Evolutionary conservation across 2,113 vertebrate species (phyloP).

Genomic region (Tricholaema leucomelas): DNA sequence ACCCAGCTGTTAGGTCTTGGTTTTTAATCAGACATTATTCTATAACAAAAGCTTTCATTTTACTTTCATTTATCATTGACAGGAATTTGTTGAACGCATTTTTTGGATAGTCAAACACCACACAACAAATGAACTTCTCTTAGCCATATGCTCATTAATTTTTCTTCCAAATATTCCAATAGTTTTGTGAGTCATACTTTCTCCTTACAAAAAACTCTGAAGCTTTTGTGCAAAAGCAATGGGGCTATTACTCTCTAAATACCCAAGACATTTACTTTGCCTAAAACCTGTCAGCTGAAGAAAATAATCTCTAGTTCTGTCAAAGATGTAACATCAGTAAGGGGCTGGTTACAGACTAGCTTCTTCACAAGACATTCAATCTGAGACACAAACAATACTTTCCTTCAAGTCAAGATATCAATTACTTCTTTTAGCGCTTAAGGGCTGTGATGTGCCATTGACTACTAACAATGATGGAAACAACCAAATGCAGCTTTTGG

Average conservation of each 20-base stretch:
- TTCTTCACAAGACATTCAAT: neutral
- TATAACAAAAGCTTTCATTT: neutral
- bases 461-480: neutral
- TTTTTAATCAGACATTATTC: neutral
- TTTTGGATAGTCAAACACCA: neutral
- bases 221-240: neutral
- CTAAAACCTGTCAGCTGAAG: neutral
- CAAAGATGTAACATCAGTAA: neutral
- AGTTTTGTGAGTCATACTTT: neutral
- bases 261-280: neutral
- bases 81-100: neutral
- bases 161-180: neutral
- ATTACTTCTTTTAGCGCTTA: neutral
- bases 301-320: neutral
- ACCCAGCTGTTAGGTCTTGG: neutral
- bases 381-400: neutral
- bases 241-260: neutral
- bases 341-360: neutral
- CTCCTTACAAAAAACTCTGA: neutral
- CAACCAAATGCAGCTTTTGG: neutral
- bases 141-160: conserved; percentile 10
- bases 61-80: neutral
- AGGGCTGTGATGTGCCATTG: neutral
- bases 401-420: neutral
- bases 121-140: neutral